phyloP scores from a whole-genome alignment of 2,888 invertebrate genomes.

The Koerneria pararmatus region DNA sequence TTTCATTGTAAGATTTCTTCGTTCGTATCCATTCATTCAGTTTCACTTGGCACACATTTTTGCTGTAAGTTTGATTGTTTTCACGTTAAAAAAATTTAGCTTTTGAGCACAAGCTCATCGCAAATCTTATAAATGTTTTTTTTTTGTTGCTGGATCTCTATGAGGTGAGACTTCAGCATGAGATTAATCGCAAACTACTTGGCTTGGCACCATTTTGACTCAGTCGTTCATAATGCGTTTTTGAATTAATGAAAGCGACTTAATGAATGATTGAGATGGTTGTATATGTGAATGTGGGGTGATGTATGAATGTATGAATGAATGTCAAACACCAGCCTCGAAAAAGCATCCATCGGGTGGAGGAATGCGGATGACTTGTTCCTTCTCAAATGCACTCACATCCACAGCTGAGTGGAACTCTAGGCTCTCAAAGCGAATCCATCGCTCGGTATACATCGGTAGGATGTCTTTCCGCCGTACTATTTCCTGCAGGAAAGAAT shows the following conservation, averaged over 20 bases:
- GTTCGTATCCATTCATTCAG: not conserved
- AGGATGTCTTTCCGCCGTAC: constrained; percentile 98
- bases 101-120: too few relatives aligned
- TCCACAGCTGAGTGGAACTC: constrained; percentile 93
- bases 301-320: not conserved
- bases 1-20: too few relatives aligned
- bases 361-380: constrained; percentile 60
- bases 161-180: too few relatives aligned
- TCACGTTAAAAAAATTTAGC: too few relatives aligned
- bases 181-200: too few relatives aligned
- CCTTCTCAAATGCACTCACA: constrained; percentile 74
- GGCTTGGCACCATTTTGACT: too few relatives aligned
- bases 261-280: too few relatives aligned
- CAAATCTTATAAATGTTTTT: too few relatives aligned
- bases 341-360: constrained; percentile 59
- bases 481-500: constrained; percentile 79
- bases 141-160: too few relatives aligned
- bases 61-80: not conserved
- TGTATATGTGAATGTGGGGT: not conserved
- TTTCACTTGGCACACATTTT: too few relatives aligned
- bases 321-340: constrained; percentile 38
- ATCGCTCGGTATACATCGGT: constrained; percentile 90
- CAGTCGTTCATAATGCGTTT: too few relatives aligned
- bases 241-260: too few relatives aligned
- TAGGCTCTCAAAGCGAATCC: constrained; percentile 89